Percentiles rank a stretch among this genome's conserved stretches.
Conservation (phyloP, 2,888 invertebrate species). For the Ctenicera cuprea region DNA sequence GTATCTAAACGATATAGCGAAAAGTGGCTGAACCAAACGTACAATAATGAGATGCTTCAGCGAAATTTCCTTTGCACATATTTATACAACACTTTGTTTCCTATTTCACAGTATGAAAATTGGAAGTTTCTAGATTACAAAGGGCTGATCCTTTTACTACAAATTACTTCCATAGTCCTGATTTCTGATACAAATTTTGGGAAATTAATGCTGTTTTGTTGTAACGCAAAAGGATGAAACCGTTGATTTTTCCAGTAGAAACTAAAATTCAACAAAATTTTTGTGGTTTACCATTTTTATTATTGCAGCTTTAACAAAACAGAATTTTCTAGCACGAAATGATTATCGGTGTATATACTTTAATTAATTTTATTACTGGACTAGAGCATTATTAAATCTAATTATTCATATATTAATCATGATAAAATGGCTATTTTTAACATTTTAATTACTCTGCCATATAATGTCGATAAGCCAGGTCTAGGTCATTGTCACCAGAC, state of each 20-base stretch:
- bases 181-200: too few relatives aligned
- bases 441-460: not conserved
- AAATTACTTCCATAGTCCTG: constrained; percentile 8
- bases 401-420: not conserved
- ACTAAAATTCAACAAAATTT: too few relatives aligned
- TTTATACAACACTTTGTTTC: constrained; percentile 17
- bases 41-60: constrained; percentile 13
- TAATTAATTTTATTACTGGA: too few relatives aligned
- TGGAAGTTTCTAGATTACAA: not conserved
- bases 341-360: too few relatives aligned
- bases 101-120: not conserved
- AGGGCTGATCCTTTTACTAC: not conserved
- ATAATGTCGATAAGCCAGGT: not conserved
- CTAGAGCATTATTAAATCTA: not conserved
- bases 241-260: too few relatives aligned
- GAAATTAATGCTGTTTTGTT: too few relatives aligned
- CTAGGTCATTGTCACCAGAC: constrained; percentile 1
- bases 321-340: too few relatives aligned
- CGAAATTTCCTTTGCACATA: constrained; percentile 13
- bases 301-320: too few relatives aligned
- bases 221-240: too few relatives aligned
- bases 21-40: constrained; percentile 5
- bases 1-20: constrained; percentile 1
- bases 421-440: constrained; percentile 12
- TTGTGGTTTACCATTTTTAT: too few relatives aligned